These are phyloP conservation scores for Lycaena phlaeas DNA, from an alignment of 2,888 invertebrate genomes.

Conservation along the genomic window DNA sequence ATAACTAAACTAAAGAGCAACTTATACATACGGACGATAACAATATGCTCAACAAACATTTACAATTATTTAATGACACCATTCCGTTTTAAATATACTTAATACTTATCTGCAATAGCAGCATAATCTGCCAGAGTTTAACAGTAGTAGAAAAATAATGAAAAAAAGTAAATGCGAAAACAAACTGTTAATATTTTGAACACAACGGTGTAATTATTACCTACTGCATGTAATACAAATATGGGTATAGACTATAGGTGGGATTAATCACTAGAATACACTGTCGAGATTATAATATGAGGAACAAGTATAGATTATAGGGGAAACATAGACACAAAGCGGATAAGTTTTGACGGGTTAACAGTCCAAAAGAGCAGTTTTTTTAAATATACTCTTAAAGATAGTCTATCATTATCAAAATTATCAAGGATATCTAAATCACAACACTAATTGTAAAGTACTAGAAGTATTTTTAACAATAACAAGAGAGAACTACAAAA, in stretches of 20 bases:
- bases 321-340: too few species aligned
- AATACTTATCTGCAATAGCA: conserved; percentile 36
- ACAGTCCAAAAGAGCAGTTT: too few species aligned
- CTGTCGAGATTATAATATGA: conserved; percentile 39
- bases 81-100: conserved; percentile 29
- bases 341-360: too few species aligned
- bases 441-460: too few species aligned
- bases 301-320: too few species aligned
- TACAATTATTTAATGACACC: conserved; percentile 33
- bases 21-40: conserved; percentile 21
- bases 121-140: conserved; percentile 33
- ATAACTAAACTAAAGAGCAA: conserved; percentile 29
- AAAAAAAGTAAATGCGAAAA: conserved; percentile 39
- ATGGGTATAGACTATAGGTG: conserved; percentile 46
- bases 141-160: conserved; percentile 26
- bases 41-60: conserved; percentile 15
- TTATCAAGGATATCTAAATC: too few species aligned
- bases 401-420: too few species aligned
- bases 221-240: conserved; percentile 24
- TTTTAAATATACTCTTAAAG: too few species aligned
- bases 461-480: too few species aligned
- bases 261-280: conserved; percentile 42
- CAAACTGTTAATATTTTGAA: conserved; percentile 30
- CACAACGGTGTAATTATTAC: conserved; percentile 35
- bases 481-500: too few species aligned